These are phyloP conservation scores for Dendrocincla fuliginosa DNA, from an alignment of 2,797 vertebrate genomes.

Conservation along the genomic window DNA sequence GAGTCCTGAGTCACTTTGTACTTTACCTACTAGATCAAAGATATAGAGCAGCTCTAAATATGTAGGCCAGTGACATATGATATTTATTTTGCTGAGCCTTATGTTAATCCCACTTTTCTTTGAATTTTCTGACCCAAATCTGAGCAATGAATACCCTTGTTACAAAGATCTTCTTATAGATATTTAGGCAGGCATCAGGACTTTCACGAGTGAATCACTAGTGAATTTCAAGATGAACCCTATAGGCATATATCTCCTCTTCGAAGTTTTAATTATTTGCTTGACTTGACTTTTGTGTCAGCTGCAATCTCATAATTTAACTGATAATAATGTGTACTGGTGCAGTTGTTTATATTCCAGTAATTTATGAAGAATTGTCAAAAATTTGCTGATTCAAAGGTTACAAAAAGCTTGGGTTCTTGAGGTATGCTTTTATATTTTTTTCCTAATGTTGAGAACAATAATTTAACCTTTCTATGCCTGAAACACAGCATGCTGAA, in stretches of 20 bases:
- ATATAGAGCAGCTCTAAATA: neutral
- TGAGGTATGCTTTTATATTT: neutral
- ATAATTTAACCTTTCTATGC: neutral
- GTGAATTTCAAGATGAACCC: neutral
- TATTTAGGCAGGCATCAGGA: neutral
- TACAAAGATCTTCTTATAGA: neutral
- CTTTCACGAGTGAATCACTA: neutral
- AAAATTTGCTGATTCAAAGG: neutral
- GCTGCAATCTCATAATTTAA: neutral
- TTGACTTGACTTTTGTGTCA: conserved; percentile 9
- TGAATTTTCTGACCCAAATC: neutral
- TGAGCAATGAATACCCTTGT: neutral
- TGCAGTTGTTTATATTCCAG: neutral
- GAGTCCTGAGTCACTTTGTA: neutral
- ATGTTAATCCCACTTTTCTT: neutral
- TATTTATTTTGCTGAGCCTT: neutral
- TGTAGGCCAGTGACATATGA: neutral
- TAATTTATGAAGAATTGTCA: neutral
- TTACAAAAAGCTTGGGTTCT: neutral
- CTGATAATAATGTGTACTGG: neutral
- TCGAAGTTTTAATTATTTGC: neutral
- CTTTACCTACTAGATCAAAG: neutral
- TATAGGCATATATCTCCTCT: neutral
- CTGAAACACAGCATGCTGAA: neutral
- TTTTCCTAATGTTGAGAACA: neutral